Conservation (phyloP, 2,113 vertebrate genomes). For the Chaetodon trifascialis region DNA sequence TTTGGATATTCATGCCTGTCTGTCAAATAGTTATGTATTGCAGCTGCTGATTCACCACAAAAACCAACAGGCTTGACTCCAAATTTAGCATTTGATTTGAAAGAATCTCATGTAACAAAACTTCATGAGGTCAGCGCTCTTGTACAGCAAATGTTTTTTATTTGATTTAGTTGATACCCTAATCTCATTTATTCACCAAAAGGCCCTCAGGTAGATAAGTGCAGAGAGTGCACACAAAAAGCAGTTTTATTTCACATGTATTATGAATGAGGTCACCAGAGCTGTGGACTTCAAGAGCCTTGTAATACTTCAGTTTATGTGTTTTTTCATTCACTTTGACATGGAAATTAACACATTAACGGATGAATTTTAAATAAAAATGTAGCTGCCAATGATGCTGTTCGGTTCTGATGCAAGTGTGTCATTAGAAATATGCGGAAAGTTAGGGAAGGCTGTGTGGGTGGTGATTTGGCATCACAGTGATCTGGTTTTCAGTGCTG, state of each 20-base stretch:
- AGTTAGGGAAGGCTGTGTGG: background rate
- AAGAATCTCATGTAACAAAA: background rate
- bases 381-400: background rate
- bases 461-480: background rate
- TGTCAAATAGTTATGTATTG: background rate
- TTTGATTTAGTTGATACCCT: background rate
- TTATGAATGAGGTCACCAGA: background rate
- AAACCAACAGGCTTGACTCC: conserved; percentile 10
- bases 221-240: background rate
- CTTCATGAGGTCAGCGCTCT: background rate
- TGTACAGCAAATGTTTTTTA: background rate
- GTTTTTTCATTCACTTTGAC: background rate
- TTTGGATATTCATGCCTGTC: conserved; percentile 12
- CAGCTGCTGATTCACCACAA: background rate
- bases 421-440: background rate
- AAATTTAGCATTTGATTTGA: conserved; percentile 6
- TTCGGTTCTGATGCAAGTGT: background rate
- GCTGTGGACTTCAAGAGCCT: background rate
- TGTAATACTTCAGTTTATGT: background rate
- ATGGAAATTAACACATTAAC: background rate
- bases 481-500: conserved; percentile 15
- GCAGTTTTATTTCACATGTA: background rate
- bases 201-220: background rate
- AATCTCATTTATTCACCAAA: background rate
- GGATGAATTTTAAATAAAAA: background rate